phyloP scores from a whole-genome alignment of 2,888 invertebrate species.

The Caenorhabditis angaria region DNA sequence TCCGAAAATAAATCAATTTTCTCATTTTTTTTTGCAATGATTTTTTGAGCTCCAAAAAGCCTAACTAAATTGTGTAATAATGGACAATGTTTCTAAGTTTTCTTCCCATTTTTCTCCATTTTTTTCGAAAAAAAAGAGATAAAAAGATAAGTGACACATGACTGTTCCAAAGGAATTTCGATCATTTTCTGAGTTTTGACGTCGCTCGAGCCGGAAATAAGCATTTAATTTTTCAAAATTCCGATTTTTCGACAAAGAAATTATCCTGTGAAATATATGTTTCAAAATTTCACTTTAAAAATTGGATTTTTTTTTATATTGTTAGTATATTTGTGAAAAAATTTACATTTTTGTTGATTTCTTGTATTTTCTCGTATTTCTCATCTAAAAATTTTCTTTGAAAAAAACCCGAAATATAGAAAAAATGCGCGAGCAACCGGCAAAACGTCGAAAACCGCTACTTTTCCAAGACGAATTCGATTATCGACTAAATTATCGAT shows the following conservation, averaged over 20 bases:
- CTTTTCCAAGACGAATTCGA: constrained; percentile 41
- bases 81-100: too few relatives aligned
- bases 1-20: too few relatives aligned
- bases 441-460: constrained; percentile 27
- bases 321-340: too few relatives aligned
- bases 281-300: too few relatives aligned
- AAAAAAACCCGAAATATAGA: background rate
- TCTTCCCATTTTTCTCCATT: background rate
- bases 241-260: too few relatives aligned
- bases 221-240: constrained; percentile 6
- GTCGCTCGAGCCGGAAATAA: background rate
- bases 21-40: too few relatives aligned
- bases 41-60: too few relatives aligned
- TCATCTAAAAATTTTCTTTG: background rate
- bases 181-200: constrained; percentile 1
- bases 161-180: background rate
- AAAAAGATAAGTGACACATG: background rate
- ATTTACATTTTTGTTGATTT: background rate
- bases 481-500: constrained; percentile 32
- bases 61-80: too few relatives aligned
- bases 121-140: background rate
- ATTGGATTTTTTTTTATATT: too few relatives aligned
- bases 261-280: too few relatives aligned
- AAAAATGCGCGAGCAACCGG: constrained; percentile 8
- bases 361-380: background rate